Evolutionary conservation across 1,140 invertebrate species (phyloP).

Genomic region (Asbolus verrucosus): DNA sequence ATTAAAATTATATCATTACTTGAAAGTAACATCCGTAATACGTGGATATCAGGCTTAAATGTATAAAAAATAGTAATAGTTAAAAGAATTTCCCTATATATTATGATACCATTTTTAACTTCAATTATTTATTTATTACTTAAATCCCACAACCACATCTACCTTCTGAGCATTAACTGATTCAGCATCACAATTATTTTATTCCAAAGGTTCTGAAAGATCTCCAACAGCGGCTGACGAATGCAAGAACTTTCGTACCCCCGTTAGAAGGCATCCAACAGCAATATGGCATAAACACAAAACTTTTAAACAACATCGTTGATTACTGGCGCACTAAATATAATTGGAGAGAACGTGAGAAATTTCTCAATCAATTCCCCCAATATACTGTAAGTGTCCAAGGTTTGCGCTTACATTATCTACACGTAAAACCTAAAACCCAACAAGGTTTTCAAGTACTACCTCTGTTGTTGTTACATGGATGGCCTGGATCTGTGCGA

Average conservation of each 20-base stretch:
- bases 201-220: constrained; percentile 63
- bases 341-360: constrained; percentile 75
- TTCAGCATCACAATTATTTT: too few relatives aligned
- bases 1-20: too few relatives aligned
- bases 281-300: constrained; percentile 78
- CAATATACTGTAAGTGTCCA: constrained; percentile 74
- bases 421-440: constrained; percentile 71
- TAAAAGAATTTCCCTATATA: too few relatives aligned
- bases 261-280: constrained; percentile 72
- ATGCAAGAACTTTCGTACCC: constrained; percentile 65
- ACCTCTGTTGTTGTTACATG: constrained; percentile 84
- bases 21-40: too few relatives aligned
- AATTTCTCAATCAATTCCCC: constrained; percentile 76
- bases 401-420: constrained; percentile 73
- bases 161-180: too few relatives aligned
- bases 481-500: constrained; percentile 92
- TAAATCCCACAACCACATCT: too few relatives aligned
- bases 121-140: too few relatives aligned
- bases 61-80: too few relatives aligned
- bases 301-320: constrained; percentile 72
- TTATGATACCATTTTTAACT: too few relatives aligned
- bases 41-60: too few relatives aligned
- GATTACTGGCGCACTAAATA: constrained; percentile 81
- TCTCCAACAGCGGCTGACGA: constrained; percentile 63
- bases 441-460: constrained; percentile 53